Base-by-base conservation (phyloP, 2,888 invertebrate genomes). In the Therioaphis trifolii region DNA sequence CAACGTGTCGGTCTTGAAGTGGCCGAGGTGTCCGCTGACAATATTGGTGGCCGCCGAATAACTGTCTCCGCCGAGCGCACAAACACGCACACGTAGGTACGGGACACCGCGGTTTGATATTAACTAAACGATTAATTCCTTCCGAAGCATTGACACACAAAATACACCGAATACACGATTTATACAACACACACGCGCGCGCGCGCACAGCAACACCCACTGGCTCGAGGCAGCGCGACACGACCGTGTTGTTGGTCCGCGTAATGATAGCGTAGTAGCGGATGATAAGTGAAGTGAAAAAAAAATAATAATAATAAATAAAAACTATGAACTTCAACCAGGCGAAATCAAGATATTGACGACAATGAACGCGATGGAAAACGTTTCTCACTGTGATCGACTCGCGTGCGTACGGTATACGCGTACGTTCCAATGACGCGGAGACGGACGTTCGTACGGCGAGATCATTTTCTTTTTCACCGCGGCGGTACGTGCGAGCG, bases 171-270 rank as follows among this genome's bases (percentile, higher is more conserved):
- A 14, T 15, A 40, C 24, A 14, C 29, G 52, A 40, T 40, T 55
- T 18, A 52, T 1, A 18, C 18, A 52, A 18, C 15, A 52, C 29
- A 46, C 21, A 61, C 77, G n/a, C 63, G 11, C 63, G 27, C 40
- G n/a, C 71, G 29, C 52, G 15, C 80, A 80, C 71, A 72, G 71
- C 66, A 80, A 80, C 80, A 80, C 71, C 80, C 61, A 61, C 72
- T 58, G 29, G 35, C 61, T 80, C 71, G 79, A 72, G 61, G 69
- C 71, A 71, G 66, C 66, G 66, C 77, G 66, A 52, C 52, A 66
- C 49, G 77, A 66, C 21, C 18, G 52, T 49, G 29, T 49, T 52
- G 46, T 63, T 40, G 27, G 35, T 58, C 55, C n/a, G 40, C 15
- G 55, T 18, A 61, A 75, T 58, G 75, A 58, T 43, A 58, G 58